A percentile compares a stretch with the other conserved stretches of the same genome.
phyloP scores from a whole-genome alignment of 2,797 vertebrate species.

The Trematomus bernacchii region DNA sequence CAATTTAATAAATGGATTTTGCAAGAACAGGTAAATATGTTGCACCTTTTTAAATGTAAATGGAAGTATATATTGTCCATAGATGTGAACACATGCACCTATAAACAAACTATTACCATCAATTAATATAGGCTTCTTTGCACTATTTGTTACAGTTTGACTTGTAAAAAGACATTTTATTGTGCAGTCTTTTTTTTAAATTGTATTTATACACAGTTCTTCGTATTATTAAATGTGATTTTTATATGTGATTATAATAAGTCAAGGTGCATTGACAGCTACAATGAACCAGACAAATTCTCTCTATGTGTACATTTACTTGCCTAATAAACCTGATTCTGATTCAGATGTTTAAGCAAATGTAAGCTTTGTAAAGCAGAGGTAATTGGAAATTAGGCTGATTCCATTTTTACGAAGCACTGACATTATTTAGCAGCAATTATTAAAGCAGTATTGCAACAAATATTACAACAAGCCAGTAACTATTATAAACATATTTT shows the following conservation, averaged over 20 bases:
- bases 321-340: background rate
- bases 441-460: background rate
- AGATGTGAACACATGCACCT: background rate
- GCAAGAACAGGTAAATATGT: background rate
- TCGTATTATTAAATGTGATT: too few species aligned
- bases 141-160: constrained; percentile 2
- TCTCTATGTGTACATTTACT: background rate
- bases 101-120: background rate
- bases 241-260: too few species aligned
- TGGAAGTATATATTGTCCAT: background rate
- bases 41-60: background rate
- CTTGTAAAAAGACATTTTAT: background rate
- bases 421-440: background rate
- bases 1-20: background rate
- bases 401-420: background rate
- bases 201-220: too few species aligned
- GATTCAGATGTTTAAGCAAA: background rate
- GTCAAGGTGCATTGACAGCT: background rate
- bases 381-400: background rate
- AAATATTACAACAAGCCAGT: background rate
- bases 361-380: background rate
- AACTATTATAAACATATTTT: background rate
- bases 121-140: background rate
- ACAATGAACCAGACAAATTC: background rate
- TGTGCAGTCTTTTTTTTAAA: too few species aligned